Conservation (phyloP, 2,888 invertebrate genomes). For the Heliconius ismenius region DNA sequence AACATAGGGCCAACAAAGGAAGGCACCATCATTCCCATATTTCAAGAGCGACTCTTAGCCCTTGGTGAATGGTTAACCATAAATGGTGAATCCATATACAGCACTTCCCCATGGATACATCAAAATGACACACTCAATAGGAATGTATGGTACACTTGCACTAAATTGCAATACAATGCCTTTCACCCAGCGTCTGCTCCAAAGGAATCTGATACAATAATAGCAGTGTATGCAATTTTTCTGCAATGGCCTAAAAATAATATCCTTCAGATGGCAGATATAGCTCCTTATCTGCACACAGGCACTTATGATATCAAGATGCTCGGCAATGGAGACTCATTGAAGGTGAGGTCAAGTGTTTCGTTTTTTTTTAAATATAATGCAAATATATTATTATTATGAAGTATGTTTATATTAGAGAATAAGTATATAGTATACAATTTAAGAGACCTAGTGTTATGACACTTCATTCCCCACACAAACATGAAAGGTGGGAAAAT, state of each 20-base stretch:
- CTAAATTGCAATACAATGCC: slow-evolving; percentile 54
- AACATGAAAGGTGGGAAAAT: too few species aligned
- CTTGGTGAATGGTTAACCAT: slow-evolving; percentile 90
- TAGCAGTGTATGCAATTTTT: slow-evolving; percentile 84
- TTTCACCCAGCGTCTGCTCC: slow-evolving; percentile 54
- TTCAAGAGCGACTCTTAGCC: slow-evolving; percentile 89
- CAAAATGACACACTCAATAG: slow-evolving; percentile 90
- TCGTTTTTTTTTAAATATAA: neutral
- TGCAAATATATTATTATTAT: slow-evolving; percentile 15
- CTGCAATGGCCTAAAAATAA: slow-evolving; percentile 86
- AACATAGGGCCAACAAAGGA: slow-evolving; percentile 95
- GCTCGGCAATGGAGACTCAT: slow-evolving; percentile 57
- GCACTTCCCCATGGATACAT: slow-evolving; percentile 87
- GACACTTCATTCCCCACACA: too few species aligned
- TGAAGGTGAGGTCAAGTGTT: slow-evolving; percentile 51
- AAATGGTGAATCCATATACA: slow-evolving; percentile 95
- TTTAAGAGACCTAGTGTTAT: neutral
- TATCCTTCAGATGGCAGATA: slow-evolving; percentile 62
- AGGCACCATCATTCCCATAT: slow-evolving; percentile 92
- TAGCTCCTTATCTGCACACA: slow-evolving; percentile 54
- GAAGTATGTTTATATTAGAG: neutral
- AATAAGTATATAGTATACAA: neutral
- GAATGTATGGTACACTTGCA: slow-evolving; percentile 88
- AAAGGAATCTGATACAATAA: slow-evolving; percentile 48
- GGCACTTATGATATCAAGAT: slow-evolving; percentile 56